These are phyloP conservation scores for Synanthedon tipuliformis DNA, from an alignment of 2,888 invertebrate genomes.

Conservation along the genomic window DNA sequence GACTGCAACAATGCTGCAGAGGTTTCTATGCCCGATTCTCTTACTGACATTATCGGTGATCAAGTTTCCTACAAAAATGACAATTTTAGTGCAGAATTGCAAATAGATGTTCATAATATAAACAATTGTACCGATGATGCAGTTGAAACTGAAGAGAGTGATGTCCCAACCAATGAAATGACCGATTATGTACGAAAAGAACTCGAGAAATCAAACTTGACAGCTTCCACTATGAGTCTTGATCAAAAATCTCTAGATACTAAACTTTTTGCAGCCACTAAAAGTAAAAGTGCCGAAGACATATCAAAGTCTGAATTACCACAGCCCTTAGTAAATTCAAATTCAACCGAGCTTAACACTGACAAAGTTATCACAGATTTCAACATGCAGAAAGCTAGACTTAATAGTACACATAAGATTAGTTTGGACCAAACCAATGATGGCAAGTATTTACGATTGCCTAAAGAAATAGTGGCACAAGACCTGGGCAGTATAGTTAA, in stretches of 20 bases:
- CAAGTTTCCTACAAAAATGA: not conserved
- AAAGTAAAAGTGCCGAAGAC: constrained; percentile 51
- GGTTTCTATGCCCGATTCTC: constrained; percentile 2
- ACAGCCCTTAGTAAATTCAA: constrained; percentile 11
- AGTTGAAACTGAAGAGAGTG: not conserved
- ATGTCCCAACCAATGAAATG: not conserved
- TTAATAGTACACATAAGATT: constrained; percentile 38
- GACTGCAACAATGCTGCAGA: constrained; percentile 15
- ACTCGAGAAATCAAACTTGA: constrained; percentile 10
- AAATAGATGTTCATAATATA: not conserved
- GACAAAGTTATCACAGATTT: constrained; percentile 46
- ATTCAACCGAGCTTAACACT: constrained; percentile 29
- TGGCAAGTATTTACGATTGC: constrained; percentile 31
- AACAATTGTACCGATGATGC: not conserved
- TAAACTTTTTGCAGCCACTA: constrained; percentile 20
- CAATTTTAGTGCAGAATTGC: not conserved
- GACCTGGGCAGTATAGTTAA: constrained; percentile 58
- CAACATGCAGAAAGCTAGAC: constrained; percentile 39
- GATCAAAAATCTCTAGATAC: constrained; percentile 16
- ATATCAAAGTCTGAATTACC: constrained; percentile 22
- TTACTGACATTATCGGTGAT: too few species aligned
- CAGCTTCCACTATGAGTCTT: constrained; percentile 44
- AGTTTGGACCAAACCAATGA: constrained; percentile 30
- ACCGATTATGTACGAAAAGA: not conserved
- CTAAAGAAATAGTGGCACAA: constrained; percentile 52